These are phyloP conservation scores for Glareola pratincola DNA, from an alignment of 2,113 vertebrate genomes.

Conservation along the genomic window DNA sequence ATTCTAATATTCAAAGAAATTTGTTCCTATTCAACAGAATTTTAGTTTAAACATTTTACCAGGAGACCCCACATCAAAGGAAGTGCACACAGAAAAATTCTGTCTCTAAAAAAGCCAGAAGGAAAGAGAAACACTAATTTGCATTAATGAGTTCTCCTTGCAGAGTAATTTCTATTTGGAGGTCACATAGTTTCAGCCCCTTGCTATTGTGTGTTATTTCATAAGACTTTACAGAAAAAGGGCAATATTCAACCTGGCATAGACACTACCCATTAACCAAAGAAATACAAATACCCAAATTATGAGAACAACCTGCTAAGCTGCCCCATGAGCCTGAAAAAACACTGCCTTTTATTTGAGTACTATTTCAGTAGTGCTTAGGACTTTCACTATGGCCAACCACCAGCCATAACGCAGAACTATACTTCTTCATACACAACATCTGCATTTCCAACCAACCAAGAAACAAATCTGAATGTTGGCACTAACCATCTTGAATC, in stretches of 20 bases:
- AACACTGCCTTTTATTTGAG: background rate
- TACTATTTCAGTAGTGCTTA: background rate
- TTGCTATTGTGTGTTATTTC: background rate
- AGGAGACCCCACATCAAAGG: conserved; percentile 2
- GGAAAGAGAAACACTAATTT: background rate
- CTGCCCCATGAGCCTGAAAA: background rate
- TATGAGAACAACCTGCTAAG: background rate
- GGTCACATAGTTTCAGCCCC: background rate
- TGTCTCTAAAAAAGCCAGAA: background rate
- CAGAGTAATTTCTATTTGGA: background rate
- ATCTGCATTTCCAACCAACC: background rate
- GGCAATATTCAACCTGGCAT: background rate
- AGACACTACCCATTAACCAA: background rate
- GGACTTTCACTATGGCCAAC: background rate
- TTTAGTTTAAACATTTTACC: background rate
- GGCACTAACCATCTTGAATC: background rate
- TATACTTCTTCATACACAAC: background rate
- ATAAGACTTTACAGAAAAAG: background rate
- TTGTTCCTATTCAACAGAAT: background rate
- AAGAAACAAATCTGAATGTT: background rate
- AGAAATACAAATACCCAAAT: background rate
- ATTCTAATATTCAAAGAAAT: background rate
- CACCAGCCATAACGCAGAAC: background rate
- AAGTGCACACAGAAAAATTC: background rate
- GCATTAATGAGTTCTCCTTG: background rate